Percentiles rank a stretch among this genome's conserved stretches.
phyloP scores from a whole-genome alignment of 2,113 vertebrate genomes.

The Onychostruthus taczanowskii region DNA sequence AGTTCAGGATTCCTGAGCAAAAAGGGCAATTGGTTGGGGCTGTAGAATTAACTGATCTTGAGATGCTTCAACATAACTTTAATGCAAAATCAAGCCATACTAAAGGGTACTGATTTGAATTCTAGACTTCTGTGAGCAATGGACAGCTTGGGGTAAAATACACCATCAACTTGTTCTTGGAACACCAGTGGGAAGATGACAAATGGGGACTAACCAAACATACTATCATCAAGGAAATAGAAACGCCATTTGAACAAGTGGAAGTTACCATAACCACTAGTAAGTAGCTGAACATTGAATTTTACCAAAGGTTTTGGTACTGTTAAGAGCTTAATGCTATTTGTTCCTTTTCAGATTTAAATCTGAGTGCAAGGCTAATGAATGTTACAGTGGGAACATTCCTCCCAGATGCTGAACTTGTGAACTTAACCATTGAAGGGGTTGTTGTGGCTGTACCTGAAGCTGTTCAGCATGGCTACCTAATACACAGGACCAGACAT shows the following conservation, averaged over 20 bases:
- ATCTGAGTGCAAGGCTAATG: conserved; percentile 54
- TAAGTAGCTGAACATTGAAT: neutral
- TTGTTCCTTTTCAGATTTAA: conserved; percentile 42
- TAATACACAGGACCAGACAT: conserved; percentile 32
- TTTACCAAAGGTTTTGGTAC: neutral
- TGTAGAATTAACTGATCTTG: neutral
- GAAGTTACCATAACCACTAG: conserved; percentile 3
- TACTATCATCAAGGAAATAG: conserved; percentile 54
- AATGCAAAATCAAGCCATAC: neutral
- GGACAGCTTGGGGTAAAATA: conserved; percentile 30
- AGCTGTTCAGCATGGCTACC: conserved; percentile 53
- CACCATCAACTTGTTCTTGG: conserved; percentile 53
- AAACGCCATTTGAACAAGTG: conserved; percentile 34
- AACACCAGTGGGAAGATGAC: conserved; percentile 64
- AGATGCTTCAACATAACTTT: neutral
- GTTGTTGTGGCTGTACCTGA: conserved; percentile 49
- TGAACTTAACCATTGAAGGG: conserved; percentile 67
- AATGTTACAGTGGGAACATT: conserved; percentile 72
- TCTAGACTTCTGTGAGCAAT: conserved; percentile 54
- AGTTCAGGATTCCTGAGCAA: neutral
- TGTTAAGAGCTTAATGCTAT: neutral
- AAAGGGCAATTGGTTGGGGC: neutral
- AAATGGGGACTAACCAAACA: conserved; percentile 52
- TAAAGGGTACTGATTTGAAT: neutral
- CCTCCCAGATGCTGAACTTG: conserved; percentile 70